Evolutionary conservation across 2,888 invertebrate species (phyloP).

Genomic region (Euclidia mi): DNA sequence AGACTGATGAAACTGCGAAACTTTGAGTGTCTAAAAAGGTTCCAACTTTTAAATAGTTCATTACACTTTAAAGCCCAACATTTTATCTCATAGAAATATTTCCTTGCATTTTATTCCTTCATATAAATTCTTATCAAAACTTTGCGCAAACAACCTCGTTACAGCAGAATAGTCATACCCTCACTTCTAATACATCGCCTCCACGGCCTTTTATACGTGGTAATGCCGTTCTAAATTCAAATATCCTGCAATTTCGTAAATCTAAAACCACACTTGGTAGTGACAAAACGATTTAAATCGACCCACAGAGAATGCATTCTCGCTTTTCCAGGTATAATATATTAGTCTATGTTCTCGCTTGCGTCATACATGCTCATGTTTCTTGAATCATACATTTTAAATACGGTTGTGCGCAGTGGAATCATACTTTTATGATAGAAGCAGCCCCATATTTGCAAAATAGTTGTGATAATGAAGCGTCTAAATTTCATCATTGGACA

Average conservation of each 20-base stretch:
- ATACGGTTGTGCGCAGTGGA: conserved; percentile 11
- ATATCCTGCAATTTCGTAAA: conserved; percentile 49
- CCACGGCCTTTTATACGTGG: conserved; percentile 10
- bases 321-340: too few relatives aligned
- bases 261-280: conserved; percentile 34
- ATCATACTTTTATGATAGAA: conserved; percentile 4
- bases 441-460: background rate
- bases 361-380: conserved; percentile 16
- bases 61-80: too few relatives aligned
- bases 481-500: too few relatives aligned
- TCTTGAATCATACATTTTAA: conserved; percentile 17
- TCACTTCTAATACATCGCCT: conserved; percentile 21
- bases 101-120: conserved; percentile 20
- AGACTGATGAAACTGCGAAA: too few relatives aligned
- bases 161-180: conserved; percentile 21
- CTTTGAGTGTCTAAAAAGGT: too few relatives aligned
- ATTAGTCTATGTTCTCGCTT: too few relatives aligned
- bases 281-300: conserved; percentile 31
- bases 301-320: conserved; percentile 21
- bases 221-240: conserved; percentile 50
- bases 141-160: conserved; percentile 27
- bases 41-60: too few relatives aligned
- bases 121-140: conserved; percentile 26
- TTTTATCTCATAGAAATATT: conserved; percentile 29
- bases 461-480: too few relatives aligned